These are phyloP conservation scores for Lagopus muta DNA, from an alignment of 2,113 vertebrate genomes.

Conservation along the genomic window DNA sequence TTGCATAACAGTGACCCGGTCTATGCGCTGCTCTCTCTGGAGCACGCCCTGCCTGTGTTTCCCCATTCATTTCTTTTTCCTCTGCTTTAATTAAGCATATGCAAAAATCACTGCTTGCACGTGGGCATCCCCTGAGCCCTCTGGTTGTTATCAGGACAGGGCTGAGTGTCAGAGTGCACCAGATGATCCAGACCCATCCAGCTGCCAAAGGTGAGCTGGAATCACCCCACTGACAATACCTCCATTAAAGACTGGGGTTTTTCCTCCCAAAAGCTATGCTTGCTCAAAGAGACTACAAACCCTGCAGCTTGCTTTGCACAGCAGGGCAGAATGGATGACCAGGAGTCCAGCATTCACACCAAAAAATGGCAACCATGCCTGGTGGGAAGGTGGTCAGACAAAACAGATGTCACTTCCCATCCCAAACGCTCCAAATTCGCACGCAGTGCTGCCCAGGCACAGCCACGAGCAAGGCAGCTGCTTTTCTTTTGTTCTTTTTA, in stretches of 20 bases:
- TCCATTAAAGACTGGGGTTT: neutral
- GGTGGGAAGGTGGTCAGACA: neutral
- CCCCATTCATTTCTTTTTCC: neutral
- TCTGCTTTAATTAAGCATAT: neutral
- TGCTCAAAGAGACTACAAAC: neutral
- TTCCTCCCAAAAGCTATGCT: neutral
- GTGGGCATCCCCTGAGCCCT: neutral
- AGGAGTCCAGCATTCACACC: neutral
- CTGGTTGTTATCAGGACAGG: neutral
- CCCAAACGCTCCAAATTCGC: fast-evolving
- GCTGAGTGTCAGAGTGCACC: neutral
- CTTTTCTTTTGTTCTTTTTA: neutral
- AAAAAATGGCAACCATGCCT: neutral
- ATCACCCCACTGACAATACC: neutral
- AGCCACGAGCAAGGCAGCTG: neutral
- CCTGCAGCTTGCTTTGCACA: neutral
- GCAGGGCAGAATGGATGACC: neutral
- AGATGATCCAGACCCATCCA: neutral
- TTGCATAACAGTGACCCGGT: neutral
- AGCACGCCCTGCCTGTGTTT: neutral
- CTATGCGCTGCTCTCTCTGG: fast-evolving
- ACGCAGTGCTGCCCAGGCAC: neutral
- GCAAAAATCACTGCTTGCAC: neutral
- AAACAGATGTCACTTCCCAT: neutral
- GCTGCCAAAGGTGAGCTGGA: neutral